These are phyloP conservation scores for Corythornis cristatus DNA, from an alignment of 2,113 vertebrate genomes.

Conservation along the genomic window DNA sequence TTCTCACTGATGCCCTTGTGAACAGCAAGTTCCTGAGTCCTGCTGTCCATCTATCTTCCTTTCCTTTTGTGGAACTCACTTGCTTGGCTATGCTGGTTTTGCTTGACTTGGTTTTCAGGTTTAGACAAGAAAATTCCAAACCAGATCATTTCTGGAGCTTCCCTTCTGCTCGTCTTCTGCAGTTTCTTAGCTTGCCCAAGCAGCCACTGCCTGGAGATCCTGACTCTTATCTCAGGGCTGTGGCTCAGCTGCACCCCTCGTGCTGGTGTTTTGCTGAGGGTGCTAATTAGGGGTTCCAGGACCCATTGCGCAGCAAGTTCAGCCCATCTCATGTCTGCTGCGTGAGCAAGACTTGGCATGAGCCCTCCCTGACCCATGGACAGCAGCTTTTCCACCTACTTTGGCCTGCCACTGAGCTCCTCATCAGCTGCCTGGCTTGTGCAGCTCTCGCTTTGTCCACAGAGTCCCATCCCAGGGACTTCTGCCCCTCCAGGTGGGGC, in stretches of 20 bases:
- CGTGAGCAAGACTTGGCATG: rapidly evolving
- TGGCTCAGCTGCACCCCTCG: slow-evolving; percentile 11
- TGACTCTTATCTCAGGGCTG: background rate
- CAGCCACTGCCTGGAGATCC: background rate
- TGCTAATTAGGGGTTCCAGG: background rate
- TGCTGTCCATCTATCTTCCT: background rate
- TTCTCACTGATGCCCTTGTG: rapidly evolving
- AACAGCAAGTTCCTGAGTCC: background rate
- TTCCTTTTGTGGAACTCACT: background rate
- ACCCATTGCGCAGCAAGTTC: background rate
- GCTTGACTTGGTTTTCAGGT: background rate
- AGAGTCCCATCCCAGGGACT: background rate
- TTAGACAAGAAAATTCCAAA: background rate
- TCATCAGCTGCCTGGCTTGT: background rate
- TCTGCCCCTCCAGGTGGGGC: rapidly evolving
- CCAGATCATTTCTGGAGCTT: rapidly evolving
- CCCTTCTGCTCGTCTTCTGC: background rate
- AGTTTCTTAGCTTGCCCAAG: background rate
- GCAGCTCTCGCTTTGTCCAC: background rate
- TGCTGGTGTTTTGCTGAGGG: background rate
- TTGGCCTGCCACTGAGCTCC: background rate
- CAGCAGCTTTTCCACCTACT: background rate
- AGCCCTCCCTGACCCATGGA: background rate
- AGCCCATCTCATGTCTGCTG: background rate
- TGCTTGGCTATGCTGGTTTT: background rate